phyloP scores from a whole-genome alignment of 2,888 invertebrate genomes.

The Macrophya annulata region DNA sequence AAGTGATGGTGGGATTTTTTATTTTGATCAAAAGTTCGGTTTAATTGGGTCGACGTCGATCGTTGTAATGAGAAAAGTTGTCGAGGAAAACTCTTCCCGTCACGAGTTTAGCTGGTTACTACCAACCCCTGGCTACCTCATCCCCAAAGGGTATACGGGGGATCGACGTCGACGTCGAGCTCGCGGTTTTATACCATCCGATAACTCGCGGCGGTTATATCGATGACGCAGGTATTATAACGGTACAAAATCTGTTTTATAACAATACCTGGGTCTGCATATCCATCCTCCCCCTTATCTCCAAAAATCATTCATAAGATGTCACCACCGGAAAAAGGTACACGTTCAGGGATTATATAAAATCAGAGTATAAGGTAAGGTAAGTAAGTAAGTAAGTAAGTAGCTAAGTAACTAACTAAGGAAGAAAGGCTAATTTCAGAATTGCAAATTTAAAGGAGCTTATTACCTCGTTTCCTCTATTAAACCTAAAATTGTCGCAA shows the following conservation, averaged over 20 bases:
- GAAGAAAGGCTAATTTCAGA: slow-evolving; percentile 9
- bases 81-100: slow-evolving; percentile 61
- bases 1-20: not conserved
- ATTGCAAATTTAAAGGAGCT: slow-evolving; percentile 35
- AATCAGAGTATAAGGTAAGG: not conserved
- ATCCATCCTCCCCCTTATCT: no score
- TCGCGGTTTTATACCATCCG: not conserved
- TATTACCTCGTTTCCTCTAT: slow-evolving; percentile 33
- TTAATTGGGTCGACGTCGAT: slow-evolving; percentile 76
- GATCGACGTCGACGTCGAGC: not conserved
- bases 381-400: not conserved
- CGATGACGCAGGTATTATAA: not conserved
- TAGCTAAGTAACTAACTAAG: not conserved
- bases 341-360: not conserved
- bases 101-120: slow-evolving; percentile 56
- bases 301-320: not conserved
- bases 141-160: not conserved
- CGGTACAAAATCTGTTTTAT: not conserved
- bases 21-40: slow-evolving; percentile 66
- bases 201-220: not conserved
- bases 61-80: slow-evolving; percentile 76
- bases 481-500: slow-evolving; percentile 21
- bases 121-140: slow-evolving; percentile 40
- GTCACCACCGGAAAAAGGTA: not conserved
- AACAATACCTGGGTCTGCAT: not conserved